Percentiles rank a stretch among this genome's conserved stretches.
phyloP scores from a whole-genome alignment of 2,888 invertebrate genomes.

The Parochlus steinenii region DNA sequence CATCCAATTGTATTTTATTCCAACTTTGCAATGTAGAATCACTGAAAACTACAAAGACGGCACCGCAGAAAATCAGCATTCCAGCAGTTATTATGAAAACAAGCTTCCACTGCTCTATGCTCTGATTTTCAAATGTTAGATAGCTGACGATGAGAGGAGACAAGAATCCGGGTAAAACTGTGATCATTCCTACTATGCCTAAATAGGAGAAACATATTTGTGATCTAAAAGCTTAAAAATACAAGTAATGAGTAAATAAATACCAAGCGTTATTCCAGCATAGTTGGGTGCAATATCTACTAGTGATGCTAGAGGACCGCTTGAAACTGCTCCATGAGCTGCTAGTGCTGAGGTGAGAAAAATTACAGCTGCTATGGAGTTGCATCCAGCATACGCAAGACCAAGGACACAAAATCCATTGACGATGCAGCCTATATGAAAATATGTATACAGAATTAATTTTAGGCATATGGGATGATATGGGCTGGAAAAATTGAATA shows the following conservation, averaged over 20 bases:
- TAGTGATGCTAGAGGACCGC: conserved; percentile 45
- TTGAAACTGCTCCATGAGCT: conserved; percentile 46
- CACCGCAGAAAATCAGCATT: conserved; percentile 34
- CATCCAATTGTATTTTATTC: conserved; percentile 35
- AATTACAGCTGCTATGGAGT: conserved; percentile 38
- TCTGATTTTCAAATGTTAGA: conserved; percentile 44
- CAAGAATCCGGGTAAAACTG: conserved; percentile 40
- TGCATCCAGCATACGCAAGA: conserved; percentile 44
- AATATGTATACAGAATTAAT: not conserved
- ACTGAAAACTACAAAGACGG: conserved; percentile 35
- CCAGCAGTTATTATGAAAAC: conserved; percentile 38
- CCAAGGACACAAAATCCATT: conserved; percentile 43
- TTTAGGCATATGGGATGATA: no score
- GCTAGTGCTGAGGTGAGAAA: conserved; percentile 44
- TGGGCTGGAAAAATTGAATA: no score
- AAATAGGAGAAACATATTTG: no score
- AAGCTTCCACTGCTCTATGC: conserved; percentile 40
- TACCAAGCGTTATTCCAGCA: conserved; percentile 40
- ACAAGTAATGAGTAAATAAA: no score
- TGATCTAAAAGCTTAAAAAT: no score
- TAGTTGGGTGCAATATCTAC: conserved; percentile 50
- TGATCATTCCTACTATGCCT: conserved; percentile 42
- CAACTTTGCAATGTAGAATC: conserved; percentile 40
- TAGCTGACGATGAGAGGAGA: conserved; percentile 34
- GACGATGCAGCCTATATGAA: conserved; percentile 32